A percentile compares a stretch with the other conserved stretches of the same genome.
Conservation (phyloP, 1,140 invertebrate species). For the Holotrichia oblita region DNA sequence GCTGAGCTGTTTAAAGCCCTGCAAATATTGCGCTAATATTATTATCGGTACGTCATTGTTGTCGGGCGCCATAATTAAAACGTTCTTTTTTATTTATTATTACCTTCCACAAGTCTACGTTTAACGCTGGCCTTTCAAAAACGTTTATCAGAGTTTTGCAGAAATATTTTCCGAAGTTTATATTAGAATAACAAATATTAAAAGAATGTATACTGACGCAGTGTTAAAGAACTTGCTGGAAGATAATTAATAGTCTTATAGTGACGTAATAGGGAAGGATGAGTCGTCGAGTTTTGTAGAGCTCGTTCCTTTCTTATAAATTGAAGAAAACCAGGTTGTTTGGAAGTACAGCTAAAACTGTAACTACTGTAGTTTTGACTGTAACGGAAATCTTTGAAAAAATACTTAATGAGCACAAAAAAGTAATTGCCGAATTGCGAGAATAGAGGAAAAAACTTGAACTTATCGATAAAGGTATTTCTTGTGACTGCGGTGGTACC, state of each 20-base stretch:
- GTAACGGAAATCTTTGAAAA: too few species aligned
- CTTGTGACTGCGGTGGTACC: too few species aligned
- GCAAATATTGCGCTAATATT: conserved; percentile 20
- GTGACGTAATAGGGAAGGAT: not conserved
- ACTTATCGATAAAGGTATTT: too few species aligned
- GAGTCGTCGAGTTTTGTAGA: not conserved
- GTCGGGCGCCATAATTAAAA: conserved; percentile 15
- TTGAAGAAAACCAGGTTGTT: too few species aligned
- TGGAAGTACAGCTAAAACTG: too few species aligned
- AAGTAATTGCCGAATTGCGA: too few species aligned
- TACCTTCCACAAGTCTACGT: not conserved
- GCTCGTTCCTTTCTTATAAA: too few species aligned
- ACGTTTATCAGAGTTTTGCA: not conserved
- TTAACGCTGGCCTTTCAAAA: not conserved
- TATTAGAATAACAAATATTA: not conserved
- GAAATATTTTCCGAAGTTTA: not conserved
- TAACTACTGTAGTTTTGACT: too few species aligned
- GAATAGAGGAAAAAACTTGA: too few species aligned
- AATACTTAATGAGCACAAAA: too few species aligned
- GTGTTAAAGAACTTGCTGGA: not conserved
- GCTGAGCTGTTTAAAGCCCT: not conserved
- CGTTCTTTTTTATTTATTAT: conserved; percentile 15
- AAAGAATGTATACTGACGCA: not conserved
- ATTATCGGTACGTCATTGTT: conserved; percentile 17
- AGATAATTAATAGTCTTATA: not conserved